Evolutionary conservation across 2,888 invertebrate species (phyloP), one percentile per base, ranked within the genome.

Genomic region (Meiosimyza decipiens): DNA sequence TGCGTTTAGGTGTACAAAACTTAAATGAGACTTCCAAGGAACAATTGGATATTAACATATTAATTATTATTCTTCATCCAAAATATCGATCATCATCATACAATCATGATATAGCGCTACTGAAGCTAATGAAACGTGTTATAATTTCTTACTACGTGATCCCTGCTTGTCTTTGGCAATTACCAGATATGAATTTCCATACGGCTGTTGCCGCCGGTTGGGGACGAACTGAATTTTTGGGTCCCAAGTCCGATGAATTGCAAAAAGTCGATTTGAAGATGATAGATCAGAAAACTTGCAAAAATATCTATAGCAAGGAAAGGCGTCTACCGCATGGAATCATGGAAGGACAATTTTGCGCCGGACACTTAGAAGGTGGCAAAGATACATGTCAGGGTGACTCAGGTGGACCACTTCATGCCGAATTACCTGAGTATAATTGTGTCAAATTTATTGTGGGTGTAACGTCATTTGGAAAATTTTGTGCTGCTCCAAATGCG

Each of bases 71-170:
- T 16, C 76, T 85, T 16, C 90, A 91, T 83, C 90, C 90, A 2
- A 82, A 87, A 57, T 90, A 90, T 80, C 85, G 82, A 13, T 86
- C 87, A 7, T 87, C 89, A 0, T 82, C 84, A 12, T 88, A 89
- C 79, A 91, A 91, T 79, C 87, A 90, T 73, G 91, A 91, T 74
- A 91, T 92, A 75, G 91, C 90, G 4, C 80, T 91, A 6, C 75
- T 91, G 0, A 85, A 88, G 76, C 82, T 91, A 1, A 79, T 78
- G 9, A 79, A 77, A n/a, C 74, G 75, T 7, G 84, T 79, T 2
- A 73, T 74, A 9, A 79, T 88, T 6, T 81, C 84, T 2, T 73
- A 79, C 2, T 76, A 74, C 4, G 82, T 87, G 33, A 83, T 83
- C 68, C 88, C 88, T 5, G 87, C 85, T 1, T 88, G 88, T 71